These are phyloP conservation scores for Cephus pulcher DNA, from an alignment of 2,888 invertebrate genomes.

Conservation along the genomic window DNA sequence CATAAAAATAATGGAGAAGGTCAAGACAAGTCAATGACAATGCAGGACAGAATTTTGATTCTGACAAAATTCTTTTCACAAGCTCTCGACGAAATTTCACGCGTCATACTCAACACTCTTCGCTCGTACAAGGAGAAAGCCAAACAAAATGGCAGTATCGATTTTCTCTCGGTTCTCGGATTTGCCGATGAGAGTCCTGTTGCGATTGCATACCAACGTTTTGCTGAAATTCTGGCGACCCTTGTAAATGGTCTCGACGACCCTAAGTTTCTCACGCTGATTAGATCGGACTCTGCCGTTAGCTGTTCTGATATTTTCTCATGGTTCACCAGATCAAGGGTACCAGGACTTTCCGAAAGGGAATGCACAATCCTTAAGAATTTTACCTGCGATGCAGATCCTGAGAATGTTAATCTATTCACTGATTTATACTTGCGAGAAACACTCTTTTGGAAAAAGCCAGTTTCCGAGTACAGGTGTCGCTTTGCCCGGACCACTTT, in stretches of 20 bases:
- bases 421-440: conserved; percentile 43
- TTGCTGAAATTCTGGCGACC: conserved; percentile 48
- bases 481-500: conserved; percentile 31
- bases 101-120: conserved; percentile 23
- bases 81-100: conserved; percentile 38
- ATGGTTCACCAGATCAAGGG: conserved; percentile 41
- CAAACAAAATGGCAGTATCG: conserved; percentile 20
- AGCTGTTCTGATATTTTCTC: conserved; percentile 45
- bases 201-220: conserved; percentile 42
- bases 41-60: conserved; percentile 42
- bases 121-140: not conserved
- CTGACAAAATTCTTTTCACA: conserved; percentile 44
- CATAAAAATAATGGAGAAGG: conserved; percentile 14
- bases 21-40: not conserved
- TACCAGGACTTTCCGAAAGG: conserved; percentile 37
- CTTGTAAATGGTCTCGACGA: conserved; percentile 50
- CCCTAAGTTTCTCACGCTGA: conserved; percentile 27
- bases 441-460: conserved; percentile 35
- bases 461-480: conserved; percentile 43
- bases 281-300: conserved; percentile 18
- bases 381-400: conserved; percentile 47
- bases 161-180: conserved; percentile 48
- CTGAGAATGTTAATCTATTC: conserved; percentile 50
- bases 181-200: conserved; percentile 45
- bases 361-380: conserved; percentile 49